Evolutionary conservation across 2,888 invertebrate species (phyloP).

Genomic region (Habroteleia sp.): DNA sequence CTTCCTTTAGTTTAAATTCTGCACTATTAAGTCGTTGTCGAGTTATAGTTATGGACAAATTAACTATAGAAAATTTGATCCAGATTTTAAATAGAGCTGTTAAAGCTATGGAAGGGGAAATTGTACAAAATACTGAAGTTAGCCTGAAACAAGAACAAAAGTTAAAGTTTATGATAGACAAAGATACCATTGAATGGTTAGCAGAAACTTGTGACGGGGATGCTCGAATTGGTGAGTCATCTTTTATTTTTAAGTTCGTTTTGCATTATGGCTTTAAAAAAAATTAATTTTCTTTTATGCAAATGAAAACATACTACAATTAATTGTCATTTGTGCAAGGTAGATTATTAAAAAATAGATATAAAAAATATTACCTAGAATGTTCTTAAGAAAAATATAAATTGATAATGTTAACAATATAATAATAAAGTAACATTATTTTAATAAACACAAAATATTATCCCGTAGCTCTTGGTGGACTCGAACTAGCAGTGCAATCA

Average conservation of each 20-base stretch:
- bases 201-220: constrained; percentile 91
- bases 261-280: too few relatives aligned
- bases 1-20: constrained; percentile 91
- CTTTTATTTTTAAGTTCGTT: too few relatives aligned
- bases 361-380: too few relatives aligned
- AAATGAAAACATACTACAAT: too few relatives aligned
- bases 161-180: constrained; percentile 82
- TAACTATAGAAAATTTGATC: constrained; percentile 83
- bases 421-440: too few relatives aligned
- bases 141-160: constrained; percentile 2
- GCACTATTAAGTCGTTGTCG: constrained; percentile 90
- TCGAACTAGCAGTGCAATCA: constrained; percentile 87
- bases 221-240: constrained; percentile 83
- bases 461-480: constrained; percentile 85
- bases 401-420: too few relatives aligned
- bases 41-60: constrained; percentile 88
- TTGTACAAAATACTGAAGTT: constrained; percentile 19
- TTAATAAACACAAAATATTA: background rate
- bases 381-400: too few relatives aligned
- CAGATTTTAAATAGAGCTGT: constrained; percentile 85
- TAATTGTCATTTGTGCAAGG: too few relatives aligned
- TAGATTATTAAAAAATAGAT: too few relatives aligned
- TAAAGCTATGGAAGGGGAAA: constrained; percentile 75
- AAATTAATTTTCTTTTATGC: background rate
- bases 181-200: constrained; percentile 85